A percentile compares a stretch with the other conserved stretches of the same genome.
Evolutionary conservation across 2,888 invertebrate species (phyloP).

Genomic region (Nasonovia ribisnigri): DNA sequence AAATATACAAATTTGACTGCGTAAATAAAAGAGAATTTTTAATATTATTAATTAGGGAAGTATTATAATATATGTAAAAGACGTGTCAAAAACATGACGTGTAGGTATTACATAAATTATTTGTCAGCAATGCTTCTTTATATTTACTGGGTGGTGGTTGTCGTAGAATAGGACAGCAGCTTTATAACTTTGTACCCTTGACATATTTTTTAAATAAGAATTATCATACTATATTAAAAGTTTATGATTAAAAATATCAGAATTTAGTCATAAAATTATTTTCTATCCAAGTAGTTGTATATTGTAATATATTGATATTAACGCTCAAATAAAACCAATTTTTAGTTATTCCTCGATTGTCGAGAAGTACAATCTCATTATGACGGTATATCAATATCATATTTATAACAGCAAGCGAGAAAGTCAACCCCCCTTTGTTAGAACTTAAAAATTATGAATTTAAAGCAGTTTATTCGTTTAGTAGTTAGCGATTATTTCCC

Average conservation of each 20-base stretch:
- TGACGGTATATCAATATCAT: neutral
- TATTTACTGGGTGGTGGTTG: neutral
- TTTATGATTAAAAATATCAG: neutral
- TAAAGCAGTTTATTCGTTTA: too few species aligned
- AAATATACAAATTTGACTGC: neutral
- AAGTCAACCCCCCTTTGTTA: too few species aligned
- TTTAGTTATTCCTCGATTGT: neutral
- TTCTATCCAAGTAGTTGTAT: neutral
- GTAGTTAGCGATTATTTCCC: too few species aligned
- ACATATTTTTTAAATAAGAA: neutral
- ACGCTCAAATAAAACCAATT: neutral
- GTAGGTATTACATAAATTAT: neutral
- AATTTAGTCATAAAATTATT: neutral
- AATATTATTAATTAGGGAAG: neutral
- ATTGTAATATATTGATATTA: too few species aligned
- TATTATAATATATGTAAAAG: neutral
- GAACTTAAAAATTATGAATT: too few species aligned
- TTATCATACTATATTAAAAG: neutral
- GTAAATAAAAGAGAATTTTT: neutral
- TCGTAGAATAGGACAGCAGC: neutral
- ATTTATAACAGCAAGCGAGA: neutral
- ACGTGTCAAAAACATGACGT: neutral
- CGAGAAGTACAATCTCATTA: neutral
- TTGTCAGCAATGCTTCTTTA: neutral
- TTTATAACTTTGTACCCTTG: neutral